Conservation (phyloP, 2,113 vertebrate species). For the Potamarius usumacintae region DNA sequence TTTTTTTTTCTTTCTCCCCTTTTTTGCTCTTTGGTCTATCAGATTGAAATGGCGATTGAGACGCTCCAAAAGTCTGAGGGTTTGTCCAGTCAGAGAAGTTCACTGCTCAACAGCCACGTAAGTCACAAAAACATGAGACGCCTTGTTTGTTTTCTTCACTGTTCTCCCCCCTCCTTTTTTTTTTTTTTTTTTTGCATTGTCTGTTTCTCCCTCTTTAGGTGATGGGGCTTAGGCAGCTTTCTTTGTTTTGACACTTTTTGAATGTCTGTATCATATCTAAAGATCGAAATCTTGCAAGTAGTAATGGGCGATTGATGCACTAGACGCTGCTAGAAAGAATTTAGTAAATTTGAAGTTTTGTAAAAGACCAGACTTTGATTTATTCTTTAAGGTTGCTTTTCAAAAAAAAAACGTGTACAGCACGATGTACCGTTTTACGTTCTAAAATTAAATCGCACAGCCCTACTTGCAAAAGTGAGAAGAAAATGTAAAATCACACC, state of each 20-base stretch:
- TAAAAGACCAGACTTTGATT: too few relatives aligned
- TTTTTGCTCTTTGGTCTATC: slow-evolving; percentile 80
- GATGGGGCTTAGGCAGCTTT: slow-evolving; percentile 41
- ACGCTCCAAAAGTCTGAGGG: slow-evolving; percentile 99
- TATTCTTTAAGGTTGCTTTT: neutral
- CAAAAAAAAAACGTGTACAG: neutral
- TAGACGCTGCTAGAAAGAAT: neutral
- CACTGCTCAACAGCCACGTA: slow-evolving; percentile 99
- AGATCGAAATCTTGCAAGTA: neutral
- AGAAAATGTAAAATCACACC: neutral
- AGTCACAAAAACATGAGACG: slow-evolving; percentile 73
- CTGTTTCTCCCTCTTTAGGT: slow-evolving; percentile 36
- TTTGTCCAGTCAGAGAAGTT: slow-evolving; percentile 98
- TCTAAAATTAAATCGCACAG: neutral
- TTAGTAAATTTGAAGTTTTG: neutral
- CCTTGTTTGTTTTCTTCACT: slow-evolving; percentile 21
- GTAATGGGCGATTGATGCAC: neutral
- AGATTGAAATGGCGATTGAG: slow-evolving; percentile 99
- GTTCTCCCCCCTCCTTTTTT: neutral
- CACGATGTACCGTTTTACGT: neutral
- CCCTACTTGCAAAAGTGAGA: neutral
- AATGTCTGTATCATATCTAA: neutral
- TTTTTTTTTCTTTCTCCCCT: slow-evolving; percentile 64
- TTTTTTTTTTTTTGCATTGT: slow-evolving; percentile 33
- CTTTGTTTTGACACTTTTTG: slow-evolving; percentile 29